Percentiles rank a stretch among this genome's conserved stretches.
These are phyloP conservation scores for Bellardia bayeri DNA, from an alignment of 2,888 invertebrate genomes.

Conservation along the genomic window DNA sequence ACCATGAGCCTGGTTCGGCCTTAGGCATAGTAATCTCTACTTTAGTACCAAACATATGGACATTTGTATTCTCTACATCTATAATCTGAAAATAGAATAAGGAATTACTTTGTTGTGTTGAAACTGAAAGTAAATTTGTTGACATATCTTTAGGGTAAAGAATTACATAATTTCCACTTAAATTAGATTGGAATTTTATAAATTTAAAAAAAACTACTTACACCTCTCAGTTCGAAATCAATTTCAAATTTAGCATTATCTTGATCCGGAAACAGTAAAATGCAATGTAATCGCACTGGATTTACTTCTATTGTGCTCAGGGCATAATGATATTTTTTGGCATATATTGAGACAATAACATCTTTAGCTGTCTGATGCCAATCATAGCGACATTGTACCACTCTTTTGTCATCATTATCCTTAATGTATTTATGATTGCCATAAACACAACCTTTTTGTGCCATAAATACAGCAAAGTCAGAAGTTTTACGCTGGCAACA, in stretches of 20 bases:
- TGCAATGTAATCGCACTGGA: conserved; percentile 91
- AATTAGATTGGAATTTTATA: neutral
- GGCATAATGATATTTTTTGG: conserved; percentile 94
- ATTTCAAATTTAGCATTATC: conserved; percentile 89
- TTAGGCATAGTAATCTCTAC: conserved; percentile 96
- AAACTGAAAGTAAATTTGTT: neutral
- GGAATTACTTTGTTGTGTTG: neutral
- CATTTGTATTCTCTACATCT: conserved; percentile 88
- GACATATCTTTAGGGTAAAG: neutral
- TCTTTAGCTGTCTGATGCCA: conserved; percentile 96
- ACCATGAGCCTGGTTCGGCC: conserved; percentile 93
- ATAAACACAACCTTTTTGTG: conserved; percentile 94
- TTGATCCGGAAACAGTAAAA: conserved; percentile 91
- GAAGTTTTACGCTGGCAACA: conserved; percentile 97
- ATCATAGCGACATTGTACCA: conserved; percentile 92
- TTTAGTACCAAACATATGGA: conserved; percentile 94
- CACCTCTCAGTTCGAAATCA: conserved; percentile 93
- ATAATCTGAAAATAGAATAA: conserved; percentile 87
- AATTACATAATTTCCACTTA: no score
- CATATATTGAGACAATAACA: conserved; percentile 95
- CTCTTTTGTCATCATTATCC: conserved; percentile 86
- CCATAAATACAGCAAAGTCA: conserved; percentile 96
- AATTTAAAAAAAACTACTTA: conserved; percentile 84
- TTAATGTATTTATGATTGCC: conserved; percentile 95
- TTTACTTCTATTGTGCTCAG: conserved; percentile 91